phyloP scores from a whole-genome alignment of 1,140 invertebrate genomes.

The Melanaphis sacchari region DNA sequence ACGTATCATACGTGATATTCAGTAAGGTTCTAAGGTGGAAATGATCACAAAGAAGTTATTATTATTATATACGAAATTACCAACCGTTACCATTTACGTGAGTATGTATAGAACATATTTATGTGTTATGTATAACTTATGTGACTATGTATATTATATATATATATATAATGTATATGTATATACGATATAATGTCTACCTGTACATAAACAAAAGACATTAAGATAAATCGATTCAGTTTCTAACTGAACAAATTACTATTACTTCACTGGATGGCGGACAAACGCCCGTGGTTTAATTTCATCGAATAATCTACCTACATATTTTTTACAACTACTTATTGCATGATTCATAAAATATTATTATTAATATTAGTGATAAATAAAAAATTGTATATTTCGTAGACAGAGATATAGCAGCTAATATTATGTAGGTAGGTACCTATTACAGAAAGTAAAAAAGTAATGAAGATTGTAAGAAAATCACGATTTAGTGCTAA shows the following conservation, averaged over 20 bases:
- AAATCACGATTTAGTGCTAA: background rate
- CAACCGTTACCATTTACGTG: background rate
- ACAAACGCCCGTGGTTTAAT: background rate
- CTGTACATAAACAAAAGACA: background rate
- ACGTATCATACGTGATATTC: slow-evolving; percentile 18
- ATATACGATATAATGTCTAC: background rate
- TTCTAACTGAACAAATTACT: background rate
- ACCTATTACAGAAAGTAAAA: background rate
- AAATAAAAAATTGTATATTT: background rate
- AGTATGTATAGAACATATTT: background rate
- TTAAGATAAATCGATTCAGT: background rate
- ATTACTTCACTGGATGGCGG: background rate
- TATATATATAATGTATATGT: background rate
- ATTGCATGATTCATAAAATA: background rate
- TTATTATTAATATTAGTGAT: background rate
- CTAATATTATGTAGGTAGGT: too few relatives aligned
- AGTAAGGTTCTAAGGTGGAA: slow-evolving; percentile 13
- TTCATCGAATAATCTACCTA: background rate
- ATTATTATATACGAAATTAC: background rate
- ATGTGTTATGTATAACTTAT: background rate
- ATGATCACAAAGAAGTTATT: slow-evolving; percentile 9
- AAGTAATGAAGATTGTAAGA: background rate
- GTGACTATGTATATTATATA: background rate
- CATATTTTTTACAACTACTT: background rate
- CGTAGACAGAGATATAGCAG: background rate